phyloP scores from a whole-genome alignment of 1,140 invertebrate species.

The Dolichoris vasculosae region DNA sequence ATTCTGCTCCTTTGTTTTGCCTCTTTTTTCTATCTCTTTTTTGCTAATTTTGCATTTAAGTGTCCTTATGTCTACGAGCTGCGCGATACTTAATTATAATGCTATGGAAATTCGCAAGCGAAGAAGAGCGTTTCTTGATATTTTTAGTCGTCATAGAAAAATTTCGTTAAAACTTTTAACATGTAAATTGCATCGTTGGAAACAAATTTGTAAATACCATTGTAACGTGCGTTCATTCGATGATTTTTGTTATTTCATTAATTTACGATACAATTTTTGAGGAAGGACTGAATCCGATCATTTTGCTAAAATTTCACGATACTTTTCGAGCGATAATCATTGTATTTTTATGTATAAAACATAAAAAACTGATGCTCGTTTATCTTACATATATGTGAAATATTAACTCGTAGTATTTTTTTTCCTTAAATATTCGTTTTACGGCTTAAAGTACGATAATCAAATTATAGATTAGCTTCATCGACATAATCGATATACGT shows the following conservation, averaged over 20 bases:
- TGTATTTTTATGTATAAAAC: background rate
- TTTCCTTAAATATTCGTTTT: background rate
- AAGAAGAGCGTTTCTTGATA: background rate
- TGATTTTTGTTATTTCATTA: background rate
- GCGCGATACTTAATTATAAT: slow-evolving; percentile 8
- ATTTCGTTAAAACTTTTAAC: background rate
- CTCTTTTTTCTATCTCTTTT: background rate
- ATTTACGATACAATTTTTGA: background rate
- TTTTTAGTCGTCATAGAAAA: background rate
- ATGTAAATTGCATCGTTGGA: background rate
- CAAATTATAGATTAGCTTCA: background rate
- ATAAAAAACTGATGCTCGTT: background rate
- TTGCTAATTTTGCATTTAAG: slow-evolving; percentile 18
- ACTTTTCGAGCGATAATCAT: background rate
- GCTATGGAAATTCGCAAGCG: slow-evolving; percentile 13
- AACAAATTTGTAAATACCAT: background rate
- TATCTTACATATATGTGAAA: background rate
- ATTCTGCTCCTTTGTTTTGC: background rate
- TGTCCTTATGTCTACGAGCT: background rate
- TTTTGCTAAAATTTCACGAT: background rate
- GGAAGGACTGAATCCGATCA: background rate
- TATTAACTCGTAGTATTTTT: background rate
- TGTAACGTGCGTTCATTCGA: background rate
- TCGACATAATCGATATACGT: background rate
- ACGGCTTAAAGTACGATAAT: background rate